Evolutionary conservation across 2,888 invertebrate genomes (phyloP).

Genomic region (Leptinotarsa tumamoca): DNA sequence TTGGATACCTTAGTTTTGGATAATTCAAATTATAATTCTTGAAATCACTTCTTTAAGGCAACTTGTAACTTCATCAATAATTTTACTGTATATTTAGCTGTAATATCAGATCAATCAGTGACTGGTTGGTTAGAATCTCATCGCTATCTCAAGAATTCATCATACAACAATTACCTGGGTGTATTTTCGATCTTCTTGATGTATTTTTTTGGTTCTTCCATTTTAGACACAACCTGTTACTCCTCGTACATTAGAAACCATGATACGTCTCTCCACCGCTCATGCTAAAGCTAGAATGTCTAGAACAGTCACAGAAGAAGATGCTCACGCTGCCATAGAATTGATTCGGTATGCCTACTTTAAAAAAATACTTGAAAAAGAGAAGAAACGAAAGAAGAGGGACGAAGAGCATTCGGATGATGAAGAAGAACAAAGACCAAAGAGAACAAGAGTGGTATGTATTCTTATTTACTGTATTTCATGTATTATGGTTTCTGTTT

Average conservation of each 20-base stretch:
- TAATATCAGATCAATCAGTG: no score
- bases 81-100: no score
- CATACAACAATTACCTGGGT: no score
- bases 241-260: slow-evolving; percentile 93
- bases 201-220: neutral
- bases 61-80: no score
- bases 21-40: no score
- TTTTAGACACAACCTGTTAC: slow-evolving; percentile 96
- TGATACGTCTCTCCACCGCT: slow-evolving; percentile 96
- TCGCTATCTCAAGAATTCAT: no score
- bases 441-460: slow-evolving; percentile 44
- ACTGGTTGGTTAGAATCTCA: no score
- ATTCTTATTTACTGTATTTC: no score
- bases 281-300: slow-evolving; percentile 96
- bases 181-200: neutral
- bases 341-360: slow-evolving; percentile 96
- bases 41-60: no score
- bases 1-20: no score
- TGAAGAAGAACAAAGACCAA: slow-evolving; percentile 61
- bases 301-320: slow-evolving; percentile 83
- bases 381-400: slow-evolving; percentile 74
- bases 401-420: slow-evolving; percentile 68
- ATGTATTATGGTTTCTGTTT: neutral
- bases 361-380: slow-evolving; percentile 89
- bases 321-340: slow-evolving; percentile 93